phyloP scores from a whole-genome alignment of 2,888 invertebrate species.

The Plusia festucae region DNA sequence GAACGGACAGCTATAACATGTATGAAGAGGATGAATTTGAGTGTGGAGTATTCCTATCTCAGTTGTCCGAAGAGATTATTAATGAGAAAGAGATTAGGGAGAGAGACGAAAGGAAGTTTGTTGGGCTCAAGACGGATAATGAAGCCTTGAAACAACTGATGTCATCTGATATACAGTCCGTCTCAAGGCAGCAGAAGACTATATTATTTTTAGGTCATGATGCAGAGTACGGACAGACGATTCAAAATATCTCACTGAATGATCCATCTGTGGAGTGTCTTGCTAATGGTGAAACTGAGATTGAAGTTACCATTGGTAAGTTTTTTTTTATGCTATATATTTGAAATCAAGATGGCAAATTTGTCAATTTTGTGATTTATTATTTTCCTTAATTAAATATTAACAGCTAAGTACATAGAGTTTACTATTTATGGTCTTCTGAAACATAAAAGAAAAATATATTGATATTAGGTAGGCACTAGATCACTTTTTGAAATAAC shows the following conservation, averaged over 20 bases:
- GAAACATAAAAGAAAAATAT: no score
- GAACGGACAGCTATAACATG: conserved; percentile 58
- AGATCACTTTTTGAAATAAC: no score
- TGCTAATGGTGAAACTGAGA: conserved; percentile 59
- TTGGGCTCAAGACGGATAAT: conserved; percentile 71
- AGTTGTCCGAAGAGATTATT: conserved; percentile 75
- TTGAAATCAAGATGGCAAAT: no score
- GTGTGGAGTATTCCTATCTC: conserved; percentile 76
- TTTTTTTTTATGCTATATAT: no score
- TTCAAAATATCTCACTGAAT: conserved; percentile 81
- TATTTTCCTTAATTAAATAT: no score
- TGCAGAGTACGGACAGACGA: conserved; percentile 76
- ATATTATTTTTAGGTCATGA: conserved; percentile 80
- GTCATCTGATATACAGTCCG: conserved; percentile 77
- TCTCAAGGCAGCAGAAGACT: conserved; percentile 78
- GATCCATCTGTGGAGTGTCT: conserved; percentile 74
- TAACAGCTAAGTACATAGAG: no score
- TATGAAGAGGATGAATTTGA: conserved; percentile 79
- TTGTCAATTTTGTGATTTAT: no score
- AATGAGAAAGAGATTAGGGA: conserved; percentile 71
- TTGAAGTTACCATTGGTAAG: conserved; percentile 72
- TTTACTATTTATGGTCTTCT: no score
- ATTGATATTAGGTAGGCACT: no score
- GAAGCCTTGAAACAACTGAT: conserved; percentile 81
- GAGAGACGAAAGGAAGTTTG: conserved; percentile 68